Conservation (phyloP, 2,113 vertebrate genomes). For the Lycocorax pyrrhopterus region DNA sequence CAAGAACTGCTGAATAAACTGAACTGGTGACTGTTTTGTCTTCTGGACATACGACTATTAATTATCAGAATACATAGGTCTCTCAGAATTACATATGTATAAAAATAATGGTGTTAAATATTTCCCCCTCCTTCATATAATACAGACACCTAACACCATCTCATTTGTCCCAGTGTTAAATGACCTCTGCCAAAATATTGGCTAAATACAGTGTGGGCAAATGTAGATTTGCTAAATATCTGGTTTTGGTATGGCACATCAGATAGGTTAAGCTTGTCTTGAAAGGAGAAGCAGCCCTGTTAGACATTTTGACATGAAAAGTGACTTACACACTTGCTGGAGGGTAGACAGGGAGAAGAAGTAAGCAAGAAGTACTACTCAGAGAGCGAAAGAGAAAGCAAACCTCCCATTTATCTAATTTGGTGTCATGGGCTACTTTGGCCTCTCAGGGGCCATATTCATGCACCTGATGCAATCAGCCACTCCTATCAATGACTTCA, state of each 20-base stretch:
- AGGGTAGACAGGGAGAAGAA: not conserved
- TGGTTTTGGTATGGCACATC: not conserved
- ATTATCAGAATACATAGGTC: slow-evolving; percentile 27
- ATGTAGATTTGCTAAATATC: not conserved
- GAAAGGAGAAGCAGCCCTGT: not conserved
- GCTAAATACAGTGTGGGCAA: not conserved
- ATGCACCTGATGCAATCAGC: slow-evolving; percentile 30
- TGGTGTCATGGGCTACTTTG: not conserved
- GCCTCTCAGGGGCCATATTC: not conserved
- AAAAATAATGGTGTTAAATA: not conserved
- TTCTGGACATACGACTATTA: slow-evolving; percentile 9
- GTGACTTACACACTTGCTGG: not conserved
- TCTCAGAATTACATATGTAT: slow-evolving; percentile 15
- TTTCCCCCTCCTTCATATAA: not conserved
- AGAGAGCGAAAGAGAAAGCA: not conserved
- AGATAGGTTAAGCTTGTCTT: not conserved
- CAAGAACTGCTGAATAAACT: not conserved
- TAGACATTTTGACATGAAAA: not conserved
- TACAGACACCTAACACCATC: not conserved
- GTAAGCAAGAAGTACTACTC: not conserved
- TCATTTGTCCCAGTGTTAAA: not conserved
- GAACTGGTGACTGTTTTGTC: not conserved
- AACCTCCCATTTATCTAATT: not conserved
- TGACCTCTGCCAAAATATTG: not conserved
- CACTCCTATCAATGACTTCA: slow-evolving; percentile 15